phyloP scores from a whole-genome alignment of 2,888 invertebrate genomes.

The Apomyelois bistriatella region DNA sequence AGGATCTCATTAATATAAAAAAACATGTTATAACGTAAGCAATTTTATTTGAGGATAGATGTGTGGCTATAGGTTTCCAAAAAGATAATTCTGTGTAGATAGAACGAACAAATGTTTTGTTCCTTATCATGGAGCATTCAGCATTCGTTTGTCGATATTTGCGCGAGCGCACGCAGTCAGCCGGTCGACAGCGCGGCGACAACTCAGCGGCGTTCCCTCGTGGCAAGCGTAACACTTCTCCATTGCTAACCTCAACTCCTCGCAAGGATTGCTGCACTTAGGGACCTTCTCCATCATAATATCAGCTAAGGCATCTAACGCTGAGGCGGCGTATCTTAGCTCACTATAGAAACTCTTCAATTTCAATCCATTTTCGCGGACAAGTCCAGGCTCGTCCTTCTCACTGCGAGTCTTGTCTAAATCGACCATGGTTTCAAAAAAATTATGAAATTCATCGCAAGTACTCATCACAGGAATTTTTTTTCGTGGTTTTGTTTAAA shows the following conservation, averaged over 20 bases:
- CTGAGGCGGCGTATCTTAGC: constrained; percentile 21
- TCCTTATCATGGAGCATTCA: not conserved
- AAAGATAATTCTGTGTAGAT: too few relatives aligned
- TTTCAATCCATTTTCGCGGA: not conserved
- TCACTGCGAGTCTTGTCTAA: not conserved
- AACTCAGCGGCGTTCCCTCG: constrained; percentile 25
- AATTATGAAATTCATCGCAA: not conserved
- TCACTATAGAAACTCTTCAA: not conserved
- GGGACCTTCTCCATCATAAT: constrained; percentile 1
- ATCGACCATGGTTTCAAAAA: not conserved
- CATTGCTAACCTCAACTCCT: constrained; percentile 20
- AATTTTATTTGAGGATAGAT: too few relatives aligned
- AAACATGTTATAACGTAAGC: too few relatives aligned
- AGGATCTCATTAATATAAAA: too few relatives aligned
- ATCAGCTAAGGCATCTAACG: constrained; percentile 19
- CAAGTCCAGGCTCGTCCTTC: not conserved
- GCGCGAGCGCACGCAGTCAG: constrained; percentile 32
- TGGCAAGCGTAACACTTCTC: constrained; percentile 27
- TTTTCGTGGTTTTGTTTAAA: not conserved
- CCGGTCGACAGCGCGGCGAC: constrained; percentile 26
- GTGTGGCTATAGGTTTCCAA: too few relatives aligned
- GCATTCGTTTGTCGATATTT: not conserved
- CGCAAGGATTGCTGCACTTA: constrained; percentile 21
- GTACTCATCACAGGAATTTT: not conserved
- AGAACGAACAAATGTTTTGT: too few relatives aligned